phyloP scores from a whole-genome alignment of 2,113 vertebrate species.

The Heterotilapia buettikoferi region DNA sequence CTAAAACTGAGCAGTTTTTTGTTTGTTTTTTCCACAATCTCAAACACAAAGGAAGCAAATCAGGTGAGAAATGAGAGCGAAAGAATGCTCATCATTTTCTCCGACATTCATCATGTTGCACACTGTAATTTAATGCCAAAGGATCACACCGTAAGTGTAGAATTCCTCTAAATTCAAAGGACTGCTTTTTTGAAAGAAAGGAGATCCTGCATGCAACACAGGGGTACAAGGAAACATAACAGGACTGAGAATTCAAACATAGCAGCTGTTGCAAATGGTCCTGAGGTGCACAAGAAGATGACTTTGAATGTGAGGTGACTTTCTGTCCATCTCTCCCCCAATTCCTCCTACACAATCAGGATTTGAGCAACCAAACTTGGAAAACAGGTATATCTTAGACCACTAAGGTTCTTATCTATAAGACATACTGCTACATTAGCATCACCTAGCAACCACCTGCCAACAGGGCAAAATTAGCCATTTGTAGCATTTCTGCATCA shows the following conservation, averaged over 20 bases:
- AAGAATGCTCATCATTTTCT: background rate
- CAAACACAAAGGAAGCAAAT: background rate
- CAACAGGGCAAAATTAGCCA: background rate
- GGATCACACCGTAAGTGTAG: background rate
- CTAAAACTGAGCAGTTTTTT: background rate
- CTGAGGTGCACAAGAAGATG: background rate
- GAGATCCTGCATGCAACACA: background rate
- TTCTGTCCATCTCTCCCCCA: background rate
- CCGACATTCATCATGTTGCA: background rate
- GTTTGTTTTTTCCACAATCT: background rate
- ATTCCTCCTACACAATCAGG: rapidly evolving
- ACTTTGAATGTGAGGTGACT: background rate
- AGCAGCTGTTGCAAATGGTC: background rate
- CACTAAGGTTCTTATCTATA: background rate
- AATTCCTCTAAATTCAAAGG: background rate
- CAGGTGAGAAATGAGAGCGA: background rate
- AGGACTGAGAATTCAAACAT: background rate
- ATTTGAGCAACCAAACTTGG: background rate
- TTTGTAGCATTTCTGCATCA: background rate
- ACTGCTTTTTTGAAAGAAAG: background rate
- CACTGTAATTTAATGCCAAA: background rate
- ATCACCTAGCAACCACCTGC: background rate
- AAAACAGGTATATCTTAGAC: background rate
- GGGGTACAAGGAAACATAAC: background rate
- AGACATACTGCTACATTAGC: background rate